phyloP scores from a whole-genome alignment of 1,140 invertebrate species.

The Ruditapes philippinarum region DNA sequence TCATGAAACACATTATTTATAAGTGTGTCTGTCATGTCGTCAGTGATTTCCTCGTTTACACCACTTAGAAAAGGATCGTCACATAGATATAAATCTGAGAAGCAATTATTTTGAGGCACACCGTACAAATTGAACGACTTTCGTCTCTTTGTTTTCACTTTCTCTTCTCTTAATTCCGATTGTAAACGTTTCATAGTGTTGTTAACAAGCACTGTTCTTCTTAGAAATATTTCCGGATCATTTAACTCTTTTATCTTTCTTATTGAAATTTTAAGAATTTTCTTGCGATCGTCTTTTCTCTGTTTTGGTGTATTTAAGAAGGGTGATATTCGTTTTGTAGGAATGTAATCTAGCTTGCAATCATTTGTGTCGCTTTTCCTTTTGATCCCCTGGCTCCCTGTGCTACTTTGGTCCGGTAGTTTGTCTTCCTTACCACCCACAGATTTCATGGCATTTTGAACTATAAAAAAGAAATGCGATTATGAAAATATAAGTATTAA shows the following conservation, averaged over 20 bases:
- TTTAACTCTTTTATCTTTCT: not conserved
- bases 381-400: not conserved
- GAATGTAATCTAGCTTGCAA: not conserved
- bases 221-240: slow-evolving; percentile 92
- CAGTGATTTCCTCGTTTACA: slow-evolving; percentile 68
- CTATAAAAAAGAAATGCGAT: no score
- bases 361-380: not conserved
- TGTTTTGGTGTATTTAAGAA: slow-evolving; percentile 80
- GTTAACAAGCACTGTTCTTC: slow-evolving; percentile 95
- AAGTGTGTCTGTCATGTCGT: no score
- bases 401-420: not conserved
- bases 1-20: slow-evolving; percentile 53
- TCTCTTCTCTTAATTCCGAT: slow-evolving; percentile 94
- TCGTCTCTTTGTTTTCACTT: slow-evolving; percentile 86
- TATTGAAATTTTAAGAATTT: not conserved
- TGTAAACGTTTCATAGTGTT: slow-evolving; percentile 95
- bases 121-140: slow-evolving; percentile 67
- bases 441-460: no score
- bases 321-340: slow-evolving; percentile 67
- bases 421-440: slow-evolving; percentile 9
- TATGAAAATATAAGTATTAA: no score
- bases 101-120: slow-evolving; percentile 74
- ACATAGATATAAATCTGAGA: no score
- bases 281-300: slow-evolving; percentile 90
- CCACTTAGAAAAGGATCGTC: slow-evolving; percentile 55